A percentile compares a stretch with the other conserved stretches of the same genome.
Evolutionary conservation across 2,797 vertebrate species (phyloP).

Genomic region (Champsocephalus gunnari): DNA sequence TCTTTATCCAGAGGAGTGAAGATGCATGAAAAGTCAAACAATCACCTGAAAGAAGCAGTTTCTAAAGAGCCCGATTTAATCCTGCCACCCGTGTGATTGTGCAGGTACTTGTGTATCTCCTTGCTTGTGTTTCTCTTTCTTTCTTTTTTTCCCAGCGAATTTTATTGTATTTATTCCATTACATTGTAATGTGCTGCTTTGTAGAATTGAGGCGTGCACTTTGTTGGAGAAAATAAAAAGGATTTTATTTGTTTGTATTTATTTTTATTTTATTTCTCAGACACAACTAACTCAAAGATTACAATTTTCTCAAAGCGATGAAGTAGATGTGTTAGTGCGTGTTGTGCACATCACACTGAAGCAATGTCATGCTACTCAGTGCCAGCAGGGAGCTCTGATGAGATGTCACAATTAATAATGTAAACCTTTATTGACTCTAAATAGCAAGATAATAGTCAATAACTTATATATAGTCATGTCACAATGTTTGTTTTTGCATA

Average conservation of each 20-base stretch:
- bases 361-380: constrained; percentile 31
- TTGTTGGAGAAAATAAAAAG: constrained; percentile 88
- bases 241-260: constrained; percentile 86
- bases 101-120: constrained; percentile 82
- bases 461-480: constrained; percentile 71
- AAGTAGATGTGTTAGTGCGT: constrained; percentile 10
- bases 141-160: constrained; percentile 83
- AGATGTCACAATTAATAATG: constrained; percentile 50
- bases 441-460: constrained; percentile 70
- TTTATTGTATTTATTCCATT: constrained; percentile 94
- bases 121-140: constrained; percentile 78
- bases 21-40: constrained; percentile 57
- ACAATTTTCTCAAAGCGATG: not conserved
- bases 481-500: constrained; percentile 67
- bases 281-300: constrained; percentile 32
- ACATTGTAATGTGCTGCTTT: constrained; percentile 93
- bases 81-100: constrained; percentile 84
- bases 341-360: constrained; percentile 30
- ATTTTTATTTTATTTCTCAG: constrained; percentile 76
- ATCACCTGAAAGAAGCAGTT: constrained; percentile 47
- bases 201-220: constrained; percentile 91
- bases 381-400: constrained; percentile 43
- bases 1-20: constrained; percentile 35
- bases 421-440: constrained; percentile 81
- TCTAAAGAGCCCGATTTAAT: constrained; percentile 76